These are phyloP conservation scores for Diachrysia chrysitis DNA, from an alignment of 2,888 invertebrate species.

Conservation along the genomic window DNA sequence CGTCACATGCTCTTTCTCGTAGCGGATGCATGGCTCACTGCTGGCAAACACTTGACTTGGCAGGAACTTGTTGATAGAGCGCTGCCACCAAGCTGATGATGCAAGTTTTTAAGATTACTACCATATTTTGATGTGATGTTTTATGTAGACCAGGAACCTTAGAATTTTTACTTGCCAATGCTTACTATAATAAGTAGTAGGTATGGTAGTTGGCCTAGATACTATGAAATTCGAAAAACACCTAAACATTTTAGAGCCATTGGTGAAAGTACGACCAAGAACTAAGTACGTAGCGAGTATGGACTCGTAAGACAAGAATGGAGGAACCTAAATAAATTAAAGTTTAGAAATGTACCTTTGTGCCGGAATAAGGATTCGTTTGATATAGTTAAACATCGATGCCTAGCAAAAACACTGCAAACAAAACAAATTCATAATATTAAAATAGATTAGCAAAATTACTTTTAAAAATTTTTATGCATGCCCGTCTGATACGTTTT, in stretches of 20 bases:
- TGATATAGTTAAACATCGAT: conserved; percentile 15
- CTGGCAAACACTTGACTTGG: background rate
- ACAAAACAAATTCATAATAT: background rate
- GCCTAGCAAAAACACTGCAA: background rate
- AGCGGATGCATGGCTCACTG: conserved; percentile 74
- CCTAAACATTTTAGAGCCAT: no score
- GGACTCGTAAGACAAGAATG: no score
- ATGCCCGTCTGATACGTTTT: background rate
- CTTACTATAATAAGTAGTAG: no score
- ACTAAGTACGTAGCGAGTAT: no score
- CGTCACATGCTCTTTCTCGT: conserved; percentile 75
- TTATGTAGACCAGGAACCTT: no score
- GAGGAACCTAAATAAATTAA: background rate
- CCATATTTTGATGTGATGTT: no score
- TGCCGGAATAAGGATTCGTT: background rate
- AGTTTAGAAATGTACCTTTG: background rate
- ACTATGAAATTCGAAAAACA: no score
- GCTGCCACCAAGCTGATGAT: conserved; percentile 7
- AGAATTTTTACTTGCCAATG: no score
- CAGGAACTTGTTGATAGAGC: conserved; percentile 11
- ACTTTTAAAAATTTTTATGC: conserved; percentile 3
- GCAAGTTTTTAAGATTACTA: no score
- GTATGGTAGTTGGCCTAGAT: no score
- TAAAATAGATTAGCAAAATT: background rate
- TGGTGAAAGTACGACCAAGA: no score